Conservation (phyloP, 2,797 vertebrate species). For the Myotis vivesi region DNA sequence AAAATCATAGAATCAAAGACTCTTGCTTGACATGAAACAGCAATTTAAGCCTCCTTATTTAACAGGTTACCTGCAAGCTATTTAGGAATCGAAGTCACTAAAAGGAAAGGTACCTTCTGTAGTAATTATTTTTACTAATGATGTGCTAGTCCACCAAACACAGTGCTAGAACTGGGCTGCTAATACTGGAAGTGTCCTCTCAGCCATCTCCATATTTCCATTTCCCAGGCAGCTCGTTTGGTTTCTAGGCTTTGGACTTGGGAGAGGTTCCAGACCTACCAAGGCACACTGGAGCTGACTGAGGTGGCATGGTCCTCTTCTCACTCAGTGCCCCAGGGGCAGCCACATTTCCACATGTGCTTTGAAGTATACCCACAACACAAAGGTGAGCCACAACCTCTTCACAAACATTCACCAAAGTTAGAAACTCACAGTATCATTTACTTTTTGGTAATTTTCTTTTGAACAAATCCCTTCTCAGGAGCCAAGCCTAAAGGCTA, state of each 20-base stretch:
- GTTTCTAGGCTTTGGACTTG: neutral
- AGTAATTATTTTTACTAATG: neutral
- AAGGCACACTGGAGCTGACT: neutral
- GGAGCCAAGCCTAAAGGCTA: neutral
- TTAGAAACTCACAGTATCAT: neutral
- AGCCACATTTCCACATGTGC: neutral
- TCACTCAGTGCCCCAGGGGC: neutral
- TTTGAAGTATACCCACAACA: neutral
- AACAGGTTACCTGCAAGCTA: neutral
- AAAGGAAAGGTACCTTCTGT: neutral
- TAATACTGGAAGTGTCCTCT: neutral
- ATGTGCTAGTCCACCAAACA: neutral
- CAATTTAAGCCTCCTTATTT: conserved; percentile 26
- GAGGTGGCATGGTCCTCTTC: accelerated
- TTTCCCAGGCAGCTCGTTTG: neutral
- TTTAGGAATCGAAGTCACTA: neutral
- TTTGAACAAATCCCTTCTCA: neutral
- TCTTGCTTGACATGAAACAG: neutral
- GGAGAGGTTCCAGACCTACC: neutral
- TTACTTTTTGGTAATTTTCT: neutral
- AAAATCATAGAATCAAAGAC: conserved; percentile 4
- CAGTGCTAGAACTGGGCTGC: neutral
- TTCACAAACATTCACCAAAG: neutral
- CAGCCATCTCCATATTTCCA: neutral
- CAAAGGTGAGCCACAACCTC: neutral